Evolutionary conservation across 1,140 invertebrate species (phyloP), one percentile per base, ranked within the genome.

Genomic region (Diachasmimorpha longicaudata): DNA sequence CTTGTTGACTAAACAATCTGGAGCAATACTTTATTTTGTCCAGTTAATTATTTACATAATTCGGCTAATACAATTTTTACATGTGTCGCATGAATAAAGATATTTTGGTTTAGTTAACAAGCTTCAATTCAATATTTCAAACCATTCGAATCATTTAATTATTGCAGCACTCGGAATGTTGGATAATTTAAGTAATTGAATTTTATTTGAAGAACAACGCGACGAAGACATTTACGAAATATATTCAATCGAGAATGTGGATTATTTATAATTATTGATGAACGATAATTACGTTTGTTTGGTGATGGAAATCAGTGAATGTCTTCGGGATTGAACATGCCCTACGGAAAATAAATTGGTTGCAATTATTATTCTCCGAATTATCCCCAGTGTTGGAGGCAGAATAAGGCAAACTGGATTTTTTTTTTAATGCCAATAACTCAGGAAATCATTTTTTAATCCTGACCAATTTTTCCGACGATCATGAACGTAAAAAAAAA

Each of bases 251-350:
- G 58, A 14, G 21, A 23, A 9, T 25, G 19, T 63, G 19, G 9
- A 63, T 25, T 63, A 23, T 23, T 23, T 1, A 25, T 25, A 31
- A 11, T 23, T 25, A 63, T 23, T 25, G 31, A 25, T 25, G 23
- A 4, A 25, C 4, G 14, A 63, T 31, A 63, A 63, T 16, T 69
- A 16, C 52, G 3, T 81, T 72, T 78, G 48, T 69, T 52, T 48
- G 75, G 74, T 74, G 39, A 48, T 77, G 67, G 2, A 25, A 31
- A 21, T 85, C 82, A 89, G 78, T 89, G 88, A 85, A 94, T 89
- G 85, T 96, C 94, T 76, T 96, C 94, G 42, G 94, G 94, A 89
- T 95, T 96, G 88, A 96, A 96, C 94, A 96, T 96, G 79, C 94
- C 94, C 94, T 95, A 88, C 77, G 80, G 83, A 85, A 84, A 84